Percentiles rank a stretch among this genome's conserved stretches.
These are phyloP conservation scores for Sphecodes monilicornis DNA, from an alignment of 2,888 invertebrate species.

Conservation along the genomic window DNA sequence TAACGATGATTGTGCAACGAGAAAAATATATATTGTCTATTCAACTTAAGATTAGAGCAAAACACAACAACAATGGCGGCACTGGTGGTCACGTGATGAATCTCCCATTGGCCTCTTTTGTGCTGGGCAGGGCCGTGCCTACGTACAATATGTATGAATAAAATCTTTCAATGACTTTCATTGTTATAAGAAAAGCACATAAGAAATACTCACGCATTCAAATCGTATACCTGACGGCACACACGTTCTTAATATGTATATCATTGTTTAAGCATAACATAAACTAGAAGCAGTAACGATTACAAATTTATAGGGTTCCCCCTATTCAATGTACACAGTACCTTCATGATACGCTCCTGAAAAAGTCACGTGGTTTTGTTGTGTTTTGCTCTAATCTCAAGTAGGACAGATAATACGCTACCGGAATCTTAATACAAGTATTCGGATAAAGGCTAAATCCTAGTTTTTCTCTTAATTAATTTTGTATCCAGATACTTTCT, in stretches of 20 bases:
- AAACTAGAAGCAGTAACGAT: neutral
- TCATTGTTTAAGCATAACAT: neutral
- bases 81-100: conserved; percentile 4
- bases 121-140: conserved; percentile 62
- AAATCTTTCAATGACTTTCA: neutral
- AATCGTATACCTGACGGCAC: neutral
- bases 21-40: conserved; percentile 69
- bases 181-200: neutral
- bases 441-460: neutral
- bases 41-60: conserved; percentile 15
- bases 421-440: neutral
- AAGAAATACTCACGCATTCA: neutral
- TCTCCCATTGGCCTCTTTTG: conserved; percentile 15
- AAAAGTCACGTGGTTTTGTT: conserved; percentile 13
- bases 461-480: neutral
- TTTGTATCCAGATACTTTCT: neutral
- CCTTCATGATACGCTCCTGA: neutral
- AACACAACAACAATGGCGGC: conserved; percentile 15
- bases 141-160: conserved; percentile 29
- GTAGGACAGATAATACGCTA: neutral
- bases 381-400: conserved; percentile 18
- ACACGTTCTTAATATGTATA: neutral
- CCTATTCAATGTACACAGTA: neutral
- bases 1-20: conserved; percentile 70
- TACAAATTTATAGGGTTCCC: neutral